A percentile compares a stretch with the other conserved stretches of the same genome.
These are phyloP conservation scores for Didymodactylos carnosus DNA, from an alignment of 2,888 invertebrate genomes.

Conservation along the genomic window DNA sequence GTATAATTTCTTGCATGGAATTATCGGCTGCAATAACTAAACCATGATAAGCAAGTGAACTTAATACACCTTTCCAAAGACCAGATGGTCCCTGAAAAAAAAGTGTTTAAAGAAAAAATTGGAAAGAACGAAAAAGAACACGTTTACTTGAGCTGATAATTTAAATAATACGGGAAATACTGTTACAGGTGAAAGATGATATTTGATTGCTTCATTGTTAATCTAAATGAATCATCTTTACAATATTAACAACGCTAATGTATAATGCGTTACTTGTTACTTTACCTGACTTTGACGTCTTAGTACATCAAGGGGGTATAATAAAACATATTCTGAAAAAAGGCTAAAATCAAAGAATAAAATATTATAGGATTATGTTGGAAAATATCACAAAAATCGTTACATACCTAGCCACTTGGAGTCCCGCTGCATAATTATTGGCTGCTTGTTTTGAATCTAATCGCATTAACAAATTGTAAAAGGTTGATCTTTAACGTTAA, in stretches of 20 bases:
- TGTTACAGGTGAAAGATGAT: constrained; percentile 68
- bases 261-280: neutral
- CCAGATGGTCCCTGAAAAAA: neutral
- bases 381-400: neutral
- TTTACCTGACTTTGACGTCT: constrained; percentile 66
- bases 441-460: neutral
- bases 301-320: constrained; percentile 78
- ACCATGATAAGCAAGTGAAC: neutral
- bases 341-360: constrained; percentile 66
- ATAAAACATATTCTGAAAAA: constrained; percentile 43
- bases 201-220: constrained; percentile 48
- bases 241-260: constrained; percentile 3
- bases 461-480: too few species aligned
- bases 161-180: constrained; percentile 57
- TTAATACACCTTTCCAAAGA: neutral
- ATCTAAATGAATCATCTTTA: constrained; percentile 42
- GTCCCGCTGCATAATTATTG: neutral
- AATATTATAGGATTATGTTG: too few species aligned
- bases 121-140: too few species aligned
- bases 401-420: neutral
- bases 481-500: too few species aligned
- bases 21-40: neutral
- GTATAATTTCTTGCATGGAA: neutral
- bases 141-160: constrained; percentile 19
- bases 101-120: too few species aligned